Base-by-base conservation (phyloP, 2,888 invertebrate genomes). In the Linhomoeus sp. region DNA sequence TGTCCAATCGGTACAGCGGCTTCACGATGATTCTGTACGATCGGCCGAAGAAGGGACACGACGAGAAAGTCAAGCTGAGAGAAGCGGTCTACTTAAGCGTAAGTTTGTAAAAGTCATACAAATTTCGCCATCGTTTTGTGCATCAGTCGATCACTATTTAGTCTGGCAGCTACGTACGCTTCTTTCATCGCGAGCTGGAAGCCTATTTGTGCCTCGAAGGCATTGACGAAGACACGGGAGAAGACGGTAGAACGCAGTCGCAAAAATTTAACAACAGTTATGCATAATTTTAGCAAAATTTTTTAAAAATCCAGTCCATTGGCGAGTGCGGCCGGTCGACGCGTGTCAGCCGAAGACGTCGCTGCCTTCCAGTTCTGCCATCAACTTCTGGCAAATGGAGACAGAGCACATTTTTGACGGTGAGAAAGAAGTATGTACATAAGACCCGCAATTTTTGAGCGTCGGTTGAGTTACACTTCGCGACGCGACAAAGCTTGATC, bases 181-280 rank as follows among this genome's bases (percentile, higher is more conserved):
- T 66, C 36, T 66, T 62, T 52, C 66, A 66, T 55, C 63, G 62
- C 48, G 66, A 66, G 50, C 60, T 65, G 53, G 66, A 66, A 50
- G 66, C 65, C 0, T 64, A 66, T 46, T 48, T 66, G 24, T 58
- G 60, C 36, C 61, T 62, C 2, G 65, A 66, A 48, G 65, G 65
- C 5, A 7, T 41, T 3, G 39, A 19, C 14, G 22, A n/a, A 3
- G 20, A 39, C 23, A 22, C 39, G 12, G 39, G 39, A 12, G 39
- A 39, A 39, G 23, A 39, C 22, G 20, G 39, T 39, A n/a, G n/a
- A n/a, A n/a, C n/a, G n/a, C n/a, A n/a, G n/a, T n/a, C 22, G 5
- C 29, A 29, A 29, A 5, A 29, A 12, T 29, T 29, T 29, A 9
- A 9, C 7, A 29, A 29, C 12, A 9, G 7, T 9, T 9, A 29